Base-by-base conservation (phyloP, 1,140 invertebrate species). In the Ceratosolen solmsi region DNA sequence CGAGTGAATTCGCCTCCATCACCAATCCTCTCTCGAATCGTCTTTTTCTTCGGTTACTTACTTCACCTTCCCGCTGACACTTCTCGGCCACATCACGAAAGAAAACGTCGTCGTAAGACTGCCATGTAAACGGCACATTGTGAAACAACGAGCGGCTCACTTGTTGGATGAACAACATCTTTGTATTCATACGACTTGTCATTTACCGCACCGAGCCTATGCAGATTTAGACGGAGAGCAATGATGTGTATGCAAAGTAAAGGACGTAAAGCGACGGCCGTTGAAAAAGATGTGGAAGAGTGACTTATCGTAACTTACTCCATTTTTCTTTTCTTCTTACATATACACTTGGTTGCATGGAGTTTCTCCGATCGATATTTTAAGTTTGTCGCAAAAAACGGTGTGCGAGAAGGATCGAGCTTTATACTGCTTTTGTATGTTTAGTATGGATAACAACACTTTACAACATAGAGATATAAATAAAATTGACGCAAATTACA, bases 381-480 rank as follows among this genome's bases (percentile, higher is more conserved):
- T 56, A 33, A 38, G 15, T 46, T 51, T 38, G 11, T 60, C 65
- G 73, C 38, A 54, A 82, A 79, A 85, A 87, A 89, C 85, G 87
- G 89, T 88, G 89, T 91, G 88, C 89, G 87, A 90, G 36, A 46
- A 76, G 87, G 88, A 90, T 89, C 89, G 90, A 91, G 89, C 89
- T 91, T 91, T 90, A 89, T 91, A 91, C 88, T 88, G 89, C 90
- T 91, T 91, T 90, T 87, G 90, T 91, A 90, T 89, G 91, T 89
- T 91, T 89, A 90, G 88, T 88, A 89, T 86, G 86, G 87, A 89
- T 89, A 90, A 89, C 89, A 87, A 90, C 87, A 88, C 87, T 71
- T 41, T 82, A 73, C 65, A 72, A 46, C 70, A 87, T 91, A 89
- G 87, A 90, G 84, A 89, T 88, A 82, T 71, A 82, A 80, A 85